These are phyloP conservation scores for Phataginus tetradactyla DNA, from an alignment of 2,797 vertebrate species.

Conservation along the genomic window DNA sequence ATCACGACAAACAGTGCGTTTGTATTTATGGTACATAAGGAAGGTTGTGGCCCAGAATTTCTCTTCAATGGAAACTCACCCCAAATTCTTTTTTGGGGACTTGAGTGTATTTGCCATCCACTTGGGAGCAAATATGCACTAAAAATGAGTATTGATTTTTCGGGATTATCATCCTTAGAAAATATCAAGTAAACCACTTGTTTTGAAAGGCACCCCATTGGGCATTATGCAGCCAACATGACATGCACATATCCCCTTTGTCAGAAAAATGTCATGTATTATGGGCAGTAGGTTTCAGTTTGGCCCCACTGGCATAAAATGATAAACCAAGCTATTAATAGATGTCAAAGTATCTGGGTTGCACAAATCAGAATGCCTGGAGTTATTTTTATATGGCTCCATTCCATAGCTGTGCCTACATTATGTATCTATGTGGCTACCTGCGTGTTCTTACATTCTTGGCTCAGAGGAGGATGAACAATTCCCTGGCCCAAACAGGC, in stretches of 20 bases:
- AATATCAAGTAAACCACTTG: background rate
- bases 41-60: background rate
- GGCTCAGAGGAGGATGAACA: background rate
- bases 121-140: background rate
- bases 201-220: background rate
- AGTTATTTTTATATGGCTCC: background rate
- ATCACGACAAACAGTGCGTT: background rate
- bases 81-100: background rate
- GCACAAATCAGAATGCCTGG: background rate
- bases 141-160: background rate
- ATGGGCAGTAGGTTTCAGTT: background rate
- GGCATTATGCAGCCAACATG: background rate
- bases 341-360: background rate
- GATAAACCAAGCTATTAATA: background rate
- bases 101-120: background rate
- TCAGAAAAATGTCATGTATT: background rate
- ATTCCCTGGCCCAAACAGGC: background rate
- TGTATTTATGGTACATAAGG: background rate
- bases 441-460: background rate
- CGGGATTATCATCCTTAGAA: background rate
- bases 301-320: background rate
- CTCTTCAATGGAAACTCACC: background rate
- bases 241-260: background rate
- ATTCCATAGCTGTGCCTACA: background rate
- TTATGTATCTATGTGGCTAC: background rate